These are phyloP conservation scores for Lasioglossum morio DNA, from an alignment of 2,888 invertebrate genomes.

Conservation along the genomic window DNA sequence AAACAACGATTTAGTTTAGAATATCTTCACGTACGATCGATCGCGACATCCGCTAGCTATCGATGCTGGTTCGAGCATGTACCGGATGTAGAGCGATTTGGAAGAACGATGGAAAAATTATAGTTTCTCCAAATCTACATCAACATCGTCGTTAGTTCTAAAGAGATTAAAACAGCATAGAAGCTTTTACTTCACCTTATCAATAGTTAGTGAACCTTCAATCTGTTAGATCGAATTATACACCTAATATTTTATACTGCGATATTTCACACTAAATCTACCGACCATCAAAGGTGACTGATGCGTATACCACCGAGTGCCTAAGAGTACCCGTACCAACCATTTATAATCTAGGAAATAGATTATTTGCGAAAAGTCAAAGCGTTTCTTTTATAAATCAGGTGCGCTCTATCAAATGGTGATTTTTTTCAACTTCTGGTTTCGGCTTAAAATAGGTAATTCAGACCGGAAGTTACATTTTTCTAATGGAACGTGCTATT, in stretches of 20 bases:
- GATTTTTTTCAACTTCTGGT: no score
- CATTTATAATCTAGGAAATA: no score
- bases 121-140: no score
- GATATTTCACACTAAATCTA: not conserved
- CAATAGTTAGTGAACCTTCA: not conserved
- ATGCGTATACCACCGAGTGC: no score
- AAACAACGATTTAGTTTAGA: constrained; percentile 62
- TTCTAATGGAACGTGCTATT: no score
- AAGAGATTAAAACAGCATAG: not conserved
- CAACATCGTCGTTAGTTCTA: not conserved
- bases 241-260: constrained; percentile 18
- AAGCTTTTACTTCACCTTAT: not conserved
- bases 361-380: no score
- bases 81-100: constrained; percentile 33
- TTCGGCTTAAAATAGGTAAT: no score
- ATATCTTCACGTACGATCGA: constrained; percentile 69
- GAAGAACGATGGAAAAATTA: constrained; percentile 4
- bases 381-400: no score
- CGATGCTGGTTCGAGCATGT: constrained; percentile 16
- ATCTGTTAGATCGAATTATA: not conserved
- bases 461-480: no score
- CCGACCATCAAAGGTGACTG: no score
- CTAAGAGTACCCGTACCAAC: no score
- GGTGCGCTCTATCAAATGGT: no score
- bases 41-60: constrained; percentile 55